phyloP scores from a whole-genome alignment of 2,113 vertebrate genomes.

The Onychostruthus taczanowskii region DNA sequence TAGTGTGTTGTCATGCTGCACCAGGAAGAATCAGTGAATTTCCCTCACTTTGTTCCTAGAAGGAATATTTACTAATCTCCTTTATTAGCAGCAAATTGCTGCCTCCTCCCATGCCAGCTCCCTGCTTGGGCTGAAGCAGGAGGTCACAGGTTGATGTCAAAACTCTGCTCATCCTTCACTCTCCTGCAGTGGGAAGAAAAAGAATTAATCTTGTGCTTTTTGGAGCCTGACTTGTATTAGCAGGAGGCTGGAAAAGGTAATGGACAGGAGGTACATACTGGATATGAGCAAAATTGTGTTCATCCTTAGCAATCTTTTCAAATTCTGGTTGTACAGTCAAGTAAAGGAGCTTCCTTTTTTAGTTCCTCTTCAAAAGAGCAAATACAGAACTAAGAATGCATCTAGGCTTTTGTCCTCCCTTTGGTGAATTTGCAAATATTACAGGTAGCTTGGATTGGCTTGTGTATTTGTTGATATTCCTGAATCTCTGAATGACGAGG shows the following conservation, averaged over 20 bases:
- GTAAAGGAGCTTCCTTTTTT: not conserved
- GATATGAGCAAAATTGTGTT: not conserved
- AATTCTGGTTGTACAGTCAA: not conserved
- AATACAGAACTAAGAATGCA: not conserved
- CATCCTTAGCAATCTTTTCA: not conserved
- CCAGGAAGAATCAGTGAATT: not conserved
- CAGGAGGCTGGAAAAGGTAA: not conserved
- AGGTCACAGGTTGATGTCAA: not conserved
- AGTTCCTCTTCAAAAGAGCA: not conserved
- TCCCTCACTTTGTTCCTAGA: not conserved
- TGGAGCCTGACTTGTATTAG: not conserved
- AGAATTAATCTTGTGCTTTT: not conserved
- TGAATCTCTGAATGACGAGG: not conserved
- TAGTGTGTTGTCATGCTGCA: not conserved
- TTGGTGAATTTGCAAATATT: not conserved
- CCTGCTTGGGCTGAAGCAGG: not conserved
- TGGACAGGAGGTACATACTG: rapidly evolving
- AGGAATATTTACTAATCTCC: not conserved
- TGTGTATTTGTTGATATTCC: not conserved
- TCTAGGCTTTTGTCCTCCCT: rapidly evolving
- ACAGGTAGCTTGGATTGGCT: not conserved
- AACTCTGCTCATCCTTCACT: not conserved
- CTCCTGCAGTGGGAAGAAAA: not conserved
- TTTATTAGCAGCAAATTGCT: slow-evolving; percentile 14
- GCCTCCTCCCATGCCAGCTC: not conserved